phyloP scores from a whole-genome alignment of 2,888 invertebrate genomes.

The Scaptomyza reducta region DNA sequence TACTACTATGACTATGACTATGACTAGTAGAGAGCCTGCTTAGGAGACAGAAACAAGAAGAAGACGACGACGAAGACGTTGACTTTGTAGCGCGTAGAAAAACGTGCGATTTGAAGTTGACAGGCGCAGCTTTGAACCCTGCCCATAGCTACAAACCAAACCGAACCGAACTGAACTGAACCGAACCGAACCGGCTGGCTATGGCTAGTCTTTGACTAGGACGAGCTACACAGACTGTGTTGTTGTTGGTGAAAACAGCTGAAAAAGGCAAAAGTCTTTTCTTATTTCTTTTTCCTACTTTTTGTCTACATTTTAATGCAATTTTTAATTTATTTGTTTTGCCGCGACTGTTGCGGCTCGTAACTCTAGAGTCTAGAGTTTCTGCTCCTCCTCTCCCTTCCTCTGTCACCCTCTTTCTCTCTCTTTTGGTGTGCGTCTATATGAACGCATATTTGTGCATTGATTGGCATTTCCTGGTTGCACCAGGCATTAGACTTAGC shows the following conservation, averaged over 20 bases:
- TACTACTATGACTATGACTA: neutral
- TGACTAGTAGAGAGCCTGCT: slow-evolving; percentile 9
- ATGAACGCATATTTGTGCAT: slow-evolving; percentile 75
- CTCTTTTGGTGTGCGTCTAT: slow-evolving; percentile 32
- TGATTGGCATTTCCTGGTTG: slow-evolving; percentile 81
- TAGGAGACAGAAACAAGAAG: slow-evolving; percentile 27
- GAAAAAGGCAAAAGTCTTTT: slow-evolving; percentile 74
- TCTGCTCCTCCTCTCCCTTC: neutral
- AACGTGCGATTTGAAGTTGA: slow-evolving; percentile 81
- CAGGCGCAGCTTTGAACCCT: slow-evolving; percentile 74
- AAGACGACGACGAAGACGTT: slow-evolving; percentile 25
- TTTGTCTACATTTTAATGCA: slow-evolving; percentile 80
- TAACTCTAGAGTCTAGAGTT: slow-evolving; percentile 38
- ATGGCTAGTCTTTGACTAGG: slow-evolving; percentile 5
- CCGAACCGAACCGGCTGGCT: slow-evolving; percentile 2
- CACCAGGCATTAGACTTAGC: slow-evolving; percentile 65
- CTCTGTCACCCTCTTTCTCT: too few relatives aligned
- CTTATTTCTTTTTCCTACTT: slow-evolving; percentile 29
- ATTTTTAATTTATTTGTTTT: slow-evolving; percentile 81
- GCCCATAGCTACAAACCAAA: slow-evolving; percentile 42
- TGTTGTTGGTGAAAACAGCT: slow-evolving; percentile 54
- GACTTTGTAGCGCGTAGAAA: slow-evolving; percentile 77
- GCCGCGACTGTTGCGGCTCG: slow-evolving; percentile 31
- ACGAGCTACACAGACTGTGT: neutral
- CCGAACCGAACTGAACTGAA: slow-evolving; percentile 6